phyloP scores from a whole-genome alignment of 2,113 vertebrate species.

The Hemichromis elongatus region DNA sequence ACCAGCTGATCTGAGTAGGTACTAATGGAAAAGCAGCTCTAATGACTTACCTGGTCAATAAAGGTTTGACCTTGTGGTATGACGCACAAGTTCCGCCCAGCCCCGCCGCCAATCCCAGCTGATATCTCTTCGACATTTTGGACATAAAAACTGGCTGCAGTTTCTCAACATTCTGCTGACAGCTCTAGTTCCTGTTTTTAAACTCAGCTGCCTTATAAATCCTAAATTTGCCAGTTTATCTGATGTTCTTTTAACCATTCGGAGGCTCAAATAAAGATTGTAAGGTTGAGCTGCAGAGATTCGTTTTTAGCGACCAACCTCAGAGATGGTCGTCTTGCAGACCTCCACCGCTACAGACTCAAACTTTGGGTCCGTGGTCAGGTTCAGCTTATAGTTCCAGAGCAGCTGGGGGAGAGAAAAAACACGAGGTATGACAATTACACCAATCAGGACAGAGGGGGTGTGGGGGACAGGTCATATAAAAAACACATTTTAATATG shows the following conservation, averaged over 20 bases:
- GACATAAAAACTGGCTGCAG: fast-evolving
- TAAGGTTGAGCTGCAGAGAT: background rate
- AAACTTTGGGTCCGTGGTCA: conserved; percentile 95
- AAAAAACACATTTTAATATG: background rate
- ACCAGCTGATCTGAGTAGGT: background rate
- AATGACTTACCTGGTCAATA: background rate
- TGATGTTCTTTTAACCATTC: background rate
- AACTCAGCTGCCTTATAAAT: background rate
- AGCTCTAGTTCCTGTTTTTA: background rate
- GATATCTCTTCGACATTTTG: background rate
- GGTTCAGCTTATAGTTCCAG: conserved; percentile 96
- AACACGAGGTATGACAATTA: background rate
- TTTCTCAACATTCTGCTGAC: fast-evolving
- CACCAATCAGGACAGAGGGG: background rate
- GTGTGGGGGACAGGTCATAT: background rate
- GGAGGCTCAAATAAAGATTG: background rate
- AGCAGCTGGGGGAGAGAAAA: conserved; percentile 74
- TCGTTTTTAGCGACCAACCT: conserved; percentile 70
- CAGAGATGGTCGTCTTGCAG: conserved; percentile 88
- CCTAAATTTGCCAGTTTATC: background rate
- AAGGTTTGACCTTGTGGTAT: background rate
- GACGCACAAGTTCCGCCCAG: fast-evolving
- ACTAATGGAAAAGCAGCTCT: background rate
- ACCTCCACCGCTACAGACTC: conserved; percentile 94
- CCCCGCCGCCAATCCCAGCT: fast-evolving